A percentile compares a stretch with the other conserved stretches of the same genome.
Evolutionary conservation across 2,888 invertebrate species (phyloP).

Genomic region (Ptychoptera albimana): DNA sequence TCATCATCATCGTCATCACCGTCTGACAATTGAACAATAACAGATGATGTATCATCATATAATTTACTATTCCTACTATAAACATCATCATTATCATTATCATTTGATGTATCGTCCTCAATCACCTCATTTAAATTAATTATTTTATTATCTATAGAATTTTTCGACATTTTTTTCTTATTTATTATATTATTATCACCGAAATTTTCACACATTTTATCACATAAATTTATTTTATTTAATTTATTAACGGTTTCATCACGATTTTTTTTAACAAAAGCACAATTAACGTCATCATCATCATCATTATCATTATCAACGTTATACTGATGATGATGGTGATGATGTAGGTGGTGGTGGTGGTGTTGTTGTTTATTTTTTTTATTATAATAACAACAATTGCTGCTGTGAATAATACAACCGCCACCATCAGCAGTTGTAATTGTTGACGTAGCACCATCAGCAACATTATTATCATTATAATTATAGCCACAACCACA

Average conservation of each 20-base stretch:
- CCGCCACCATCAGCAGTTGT: conserved; percentile 10
- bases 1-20: neutral
- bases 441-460: no score
- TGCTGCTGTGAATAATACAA: neutral
- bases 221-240: neutral
- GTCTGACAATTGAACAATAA: no score
- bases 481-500: no score
- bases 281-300: neutral
- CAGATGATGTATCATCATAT: no score
- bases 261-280: neutral
- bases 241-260: no score
- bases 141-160: neutral
- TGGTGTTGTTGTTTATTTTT: neutral
- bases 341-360: neutral
- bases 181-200: neutral
- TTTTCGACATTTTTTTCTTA: neutral
- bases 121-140: neutral
- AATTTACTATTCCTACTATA: no score
- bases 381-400: neutral
- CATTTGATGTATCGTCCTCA: no score
- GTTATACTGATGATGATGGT: neutral
- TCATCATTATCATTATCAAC: neutral
- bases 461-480: no score
- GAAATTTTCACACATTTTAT: neutral
- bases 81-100: no score